Conservation (phyloP, 2,888 invertebrate species). For the Meghimatium bilineatum region DNA sequence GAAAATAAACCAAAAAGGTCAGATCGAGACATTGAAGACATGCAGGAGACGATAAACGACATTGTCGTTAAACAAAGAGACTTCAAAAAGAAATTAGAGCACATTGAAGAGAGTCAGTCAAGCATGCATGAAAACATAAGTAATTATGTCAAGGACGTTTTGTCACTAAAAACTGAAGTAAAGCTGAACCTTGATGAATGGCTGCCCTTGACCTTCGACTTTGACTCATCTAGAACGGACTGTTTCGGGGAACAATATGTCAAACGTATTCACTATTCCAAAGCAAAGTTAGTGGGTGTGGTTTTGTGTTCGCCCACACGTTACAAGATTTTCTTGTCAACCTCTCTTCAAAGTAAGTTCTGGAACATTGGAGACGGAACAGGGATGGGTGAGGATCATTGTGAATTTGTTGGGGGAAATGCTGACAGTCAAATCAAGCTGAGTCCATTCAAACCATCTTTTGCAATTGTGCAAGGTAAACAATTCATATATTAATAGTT, state of each 20-base stretch:
- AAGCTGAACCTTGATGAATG: slow-evolving; percentile 57
- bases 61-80: slow-evolving; percentile 48
- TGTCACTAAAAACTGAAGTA: slow-evolving; percentile 53
- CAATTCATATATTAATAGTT: too few relatives aligned
- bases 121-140: slow-evolving; percentile 28
- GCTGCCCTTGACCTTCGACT: slow-evolving; percentile 63
- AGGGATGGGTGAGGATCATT: slow-evolving; percentile 70
- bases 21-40: slow-evolving; percentile 41
- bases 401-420: slow-evolving; percentile 67
- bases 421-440: slow-evolving; percentile 48
- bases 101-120: slow-evolving; percentile 14
- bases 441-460: slow-evolving; percentile 46
- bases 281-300: slow-evolving; percentile 66
- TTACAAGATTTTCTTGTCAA: slow-evolving; percentile 69
- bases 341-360: slow-evolving; percentile 61
- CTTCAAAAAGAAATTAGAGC: slow-evolving; percentile 34
- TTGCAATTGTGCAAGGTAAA: slow-evolving; percentile 51
- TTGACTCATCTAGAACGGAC: slow-evolving; percentile 55
- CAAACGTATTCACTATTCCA: slow-evolving; percentile 55
- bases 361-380: slow-evolving; percentile 65
- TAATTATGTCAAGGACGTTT: slow-evolving; percentile 44
- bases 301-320: slow-evolving; percentile 61
- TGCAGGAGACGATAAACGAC: slow-evolving; percentile 42
- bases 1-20: slow-evolving; percentile 46
- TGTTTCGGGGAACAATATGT: slow-evolving; percentile 64